Conservation (phyloP, 1,140 invertebrate species). For the Paraescarpia echinospica region DNA sequence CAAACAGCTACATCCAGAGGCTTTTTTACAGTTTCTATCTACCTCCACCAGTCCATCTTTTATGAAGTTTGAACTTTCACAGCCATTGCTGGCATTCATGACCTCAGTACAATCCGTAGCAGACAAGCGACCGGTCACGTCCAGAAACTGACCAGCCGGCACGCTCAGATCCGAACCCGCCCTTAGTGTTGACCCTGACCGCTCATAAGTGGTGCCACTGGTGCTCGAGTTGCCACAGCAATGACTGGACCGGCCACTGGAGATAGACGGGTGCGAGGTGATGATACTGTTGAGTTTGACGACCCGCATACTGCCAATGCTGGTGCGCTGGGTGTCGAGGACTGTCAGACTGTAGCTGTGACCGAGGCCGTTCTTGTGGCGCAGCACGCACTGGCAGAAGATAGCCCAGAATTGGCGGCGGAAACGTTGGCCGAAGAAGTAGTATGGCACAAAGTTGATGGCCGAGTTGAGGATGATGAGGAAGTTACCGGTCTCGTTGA, state of each 20-base stretch:
- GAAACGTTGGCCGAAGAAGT: conserved; percentile 56
- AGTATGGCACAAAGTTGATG: conserved; percentile 58
- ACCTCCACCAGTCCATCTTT: not conserved
- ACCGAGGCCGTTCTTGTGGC: conserved; percentile 25
- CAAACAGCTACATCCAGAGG: not conserved
- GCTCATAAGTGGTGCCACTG: not conserved
- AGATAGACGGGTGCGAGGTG: not conserved
- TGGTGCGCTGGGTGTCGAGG: not conserved
- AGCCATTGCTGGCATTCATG: not conserved
- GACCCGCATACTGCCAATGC: not conserved
- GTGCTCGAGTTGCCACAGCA: not conserved
- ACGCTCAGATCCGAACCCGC: not conserved
- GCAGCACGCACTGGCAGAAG: conserved; percentile 50
- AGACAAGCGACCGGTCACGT: not conserved
- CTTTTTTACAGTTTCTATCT: not conserved
- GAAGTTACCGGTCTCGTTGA: conserved; percentile 55
- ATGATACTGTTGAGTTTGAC: conserved; percentile 9
- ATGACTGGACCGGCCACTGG: not conserved
- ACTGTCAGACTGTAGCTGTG: conserved; percentile 11
- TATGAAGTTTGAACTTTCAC: not conserved
- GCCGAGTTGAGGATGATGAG: conserved; percentile 56
- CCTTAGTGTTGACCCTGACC: not conserved
- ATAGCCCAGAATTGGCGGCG: conserved; percentile 50
- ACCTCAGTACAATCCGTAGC: not conserved
- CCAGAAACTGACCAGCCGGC: not conserved